Evolutionary conservation across 2,797 vertebrate species (phyloP).

Genomic region (Cetoscarus ocellatus): DNA sequence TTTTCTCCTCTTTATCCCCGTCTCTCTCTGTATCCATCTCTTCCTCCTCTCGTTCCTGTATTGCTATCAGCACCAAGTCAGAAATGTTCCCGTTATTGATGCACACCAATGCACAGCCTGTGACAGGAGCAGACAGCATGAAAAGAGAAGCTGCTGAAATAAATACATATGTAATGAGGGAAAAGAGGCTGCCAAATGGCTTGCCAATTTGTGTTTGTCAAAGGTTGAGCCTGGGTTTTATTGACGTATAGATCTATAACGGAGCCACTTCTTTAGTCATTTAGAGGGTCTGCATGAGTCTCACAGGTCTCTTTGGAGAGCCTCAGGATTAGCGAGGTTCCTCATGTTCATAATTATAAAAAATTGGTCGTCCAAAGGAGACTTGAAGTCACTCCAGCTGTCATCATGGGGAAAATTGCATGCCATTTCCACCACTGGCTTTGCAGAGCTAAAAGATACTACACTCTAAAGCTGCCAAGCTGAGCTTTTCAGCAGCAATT

Average conservation of each 20-base stretch:
- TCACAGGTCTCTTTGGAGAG: slow-evolving; percentile 32
- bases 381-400: slow-evolving; percentile 54
- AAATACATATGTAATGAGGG: slow-evolving; percentile 80
- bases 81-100: slow-evolving; percentile 75
- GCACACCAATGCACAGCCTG: slow-evolving; percentile 71
- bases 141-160: slow-evolving; percentile 79
- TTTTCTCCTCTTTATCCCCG: background rate
- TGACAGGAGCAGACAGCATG: slow-evolving; percentile 77
- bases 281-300: slow-evolving; percentile 52
- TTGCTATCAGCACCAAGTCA: slow-evolving; percentile 69
- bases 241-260: slow-evolving; percentile 77
- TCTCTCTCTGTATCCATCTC: slow-evolving; percentile 22
- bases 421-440: slow-evolving; percentile 40
- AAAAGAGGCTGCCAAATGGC: slow-evolving; percentile 67
- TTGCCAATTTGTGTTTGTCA: slow-evolving; percentile 80
- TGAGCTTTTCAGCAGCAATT: slow-evolving; percentile 53
- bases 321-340: slow-evolving; percentile 56
- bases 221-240: slow-evolving; percentile 63
- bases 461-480: slow-evolving; percentile 42
- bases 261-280: slow-evolving; percentile 70
- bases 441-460: slow-evolving; percentile 54
- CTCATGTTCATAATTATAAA: slow-evolving; percentile 67
- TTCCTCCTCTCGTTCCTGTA: slow-evolving; percentile 43
- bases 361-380: slow-evolving; percentile 67
- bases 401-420: slow-evolving; percentile 63